A percentile compares a stretch with the other conserved stretches of the same genome.
phyloP scores from a whole-genome alignment of 30 jellyfish, hydroid and myxozoan genomes.

The Cassiopea andromeda region DNA sequence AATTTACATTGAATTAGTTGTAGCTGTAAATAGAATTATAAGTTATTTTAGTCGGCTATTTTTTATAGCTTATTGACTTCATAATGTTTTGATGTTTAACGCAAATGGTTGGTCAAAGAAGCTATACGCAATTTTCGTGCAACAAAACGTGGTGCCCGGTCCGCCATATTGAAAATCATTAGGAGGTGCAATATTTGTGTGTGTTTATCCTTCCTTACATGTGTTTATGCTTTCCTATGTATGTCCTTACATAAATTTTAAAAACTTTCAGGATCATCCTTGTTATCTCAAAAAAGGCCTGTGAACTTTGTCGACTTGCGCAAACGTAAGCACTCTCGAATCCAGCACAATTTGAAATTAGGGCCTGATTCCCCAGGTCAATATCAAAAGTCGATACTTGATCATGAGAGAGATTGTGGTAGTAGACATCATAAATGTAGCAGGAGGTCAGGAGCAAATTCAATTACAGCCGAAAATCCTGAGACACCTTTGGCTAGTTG shows the following conservation, averaged over 20 bases:
- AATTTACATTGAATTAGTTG: too few relatives aligned
- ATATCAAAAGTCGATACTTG: constrained; percentile 15
- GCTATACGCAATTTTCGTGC: too few relatives aligned
- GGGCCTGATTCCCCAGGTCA: constrained; percentile 8
- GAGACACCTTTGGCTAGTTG: constrained; percentile 46
- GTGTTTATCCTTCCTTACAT: too few relatives aligned
- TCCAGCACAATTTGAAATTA: constrained; percentile 26
- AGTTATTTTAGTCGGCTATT: too few relatives aligned
- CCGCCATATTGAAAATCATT: too few relatives aligned
- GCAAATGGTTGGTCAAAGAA: too few relatives aligned
- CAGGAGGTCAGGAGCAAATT: not conserved
- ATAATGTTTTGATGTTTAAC: too few relatives aligned
- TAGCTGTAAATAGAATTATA: too few relatives aligned
- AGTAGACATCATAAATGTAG: not conserved
- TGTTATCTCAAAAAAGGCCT: constrained; percentile 1
- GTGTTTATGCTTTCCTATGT: too few relatives aligned
- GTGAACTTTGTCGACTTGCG: constrained; percentile 58
- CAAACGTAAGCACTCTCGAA: constrained; percentile 41
- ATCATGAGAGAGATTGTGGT: constrained; percentile 25
- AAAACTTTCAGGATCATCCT: not conserved
- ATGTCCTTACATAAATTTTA: not conserved
- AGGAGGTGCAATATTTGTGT: too few relatives aligned
- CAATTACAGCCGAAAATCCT: not conserved
- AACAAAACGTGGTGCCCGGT: too few relatives aligned
- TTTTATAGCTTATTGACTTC: too few relatives aligned